Evolutionary conservation across 2,888 invertebrate species (phyloP).

Genomic region (Rhabditoides inermis): DNA sequence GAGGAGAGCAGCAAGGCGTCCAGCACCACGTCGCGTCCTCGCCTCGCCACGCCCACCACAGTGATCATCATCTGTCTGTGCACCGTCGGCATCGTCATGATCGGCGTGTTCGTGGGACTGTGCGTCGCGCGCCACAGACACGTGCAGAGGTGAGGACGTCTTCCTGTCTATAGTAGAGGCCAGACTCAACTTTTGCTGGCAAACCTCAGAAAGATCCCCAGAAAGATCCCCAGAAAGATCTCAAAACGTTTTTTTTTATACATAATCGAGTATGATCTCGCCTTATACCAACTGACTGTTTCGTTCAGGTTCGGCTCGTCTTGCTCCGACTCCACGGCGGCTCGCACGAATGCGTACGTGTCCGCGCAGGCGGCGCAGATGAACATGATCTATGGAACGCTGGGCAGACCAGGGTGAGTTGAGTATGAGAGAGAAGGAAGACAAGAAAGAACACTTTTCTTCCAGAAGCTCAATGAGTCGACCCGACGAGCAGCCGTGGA

Average conservation of each 20-base stretch:
- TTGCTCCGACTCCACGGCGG: slow-evolving; percentile 24
- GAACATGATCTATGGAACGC: slow-evolving; percentile 31
- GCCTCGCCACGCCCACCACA: slow-evolving; percentile 23
- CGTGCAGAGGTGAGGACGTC: not conserved
- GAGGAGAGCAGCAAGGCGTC: no score
- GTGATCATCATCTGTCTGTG: slow-evolving; percentile 44
- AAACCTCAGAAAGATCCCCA: not conserved
- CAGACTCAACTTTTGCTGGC: no score
- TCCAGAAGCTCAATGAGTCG: slow-evolving; percentile 15
- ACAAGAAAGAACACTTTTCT: not conserved
- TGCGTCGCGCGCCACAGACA: slow-evolving; percentile 38
- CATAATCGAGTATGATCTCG: not conserved
- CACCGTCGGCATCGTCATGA: slow-evolving; percentile 43
- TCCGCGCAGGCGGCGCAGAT: slow-evolving; percentile 33
- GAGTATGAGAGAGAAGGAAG: not conserved
- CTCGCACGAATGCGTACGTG: slow-evolving; percentile 45
- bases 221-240: not conserved
- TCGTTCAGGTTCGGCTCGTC: slow-evolving; percentile 21
- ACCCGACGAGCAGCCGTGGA: slow-evolving; percentile 38
- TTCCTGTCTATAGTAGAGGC: not conserved
- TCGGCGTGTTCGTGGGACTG: slow-evolving; percentile 42
- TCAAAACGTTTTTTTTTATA: not conserved
- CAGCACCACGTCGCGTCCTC: not conserved
- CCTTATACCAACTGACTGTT: not conserved
- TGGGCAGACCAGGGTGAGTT: slow-evolving; percentile 12